Percentiles rank a stretch among this genome's conserved stretches.
Conservation (phyloP, 2,797 vertebrate genomes). For the Saguinus oedipus region DNA sequence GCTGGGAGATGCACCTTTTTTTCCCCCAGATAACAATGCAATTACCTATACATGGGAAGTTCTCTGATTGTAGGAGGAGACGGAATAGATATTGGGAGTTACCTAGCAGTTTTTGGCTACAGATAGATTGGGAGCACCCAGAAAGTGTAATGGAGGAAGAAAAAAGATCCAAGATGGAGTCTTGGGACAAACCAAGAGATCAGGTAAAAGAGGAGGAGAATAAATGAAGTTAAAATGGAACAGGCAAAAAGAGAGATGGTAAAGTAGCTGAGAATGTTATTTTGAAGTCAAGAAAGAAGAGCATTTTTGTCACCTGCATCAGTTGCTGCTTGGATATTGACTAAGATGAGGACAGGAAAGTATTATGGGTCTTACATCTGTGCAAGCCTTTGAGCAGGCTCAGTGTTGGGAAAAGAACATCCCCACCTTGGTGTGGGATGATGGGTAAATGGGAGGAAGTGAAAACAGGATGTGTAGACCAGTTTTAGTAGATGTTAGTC, state of each 20-base stretch:
- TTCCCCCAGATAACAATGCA: neutral
- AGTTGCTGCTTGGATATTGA: neutral
- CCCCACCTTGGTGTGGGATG: neutral
- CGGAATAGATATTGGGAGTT: neutral
- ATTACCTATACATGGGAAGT: neutral
- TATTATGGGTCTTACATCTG: neutral
- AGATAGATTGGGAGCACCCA: neutral
- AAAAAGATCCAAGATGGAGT: neutral
- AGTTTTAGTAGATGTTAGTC: neutral
- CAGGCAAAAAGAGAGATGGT: neutral
- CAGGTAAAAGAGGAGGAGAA: neutral
- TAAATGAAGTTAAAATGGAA: neutral
- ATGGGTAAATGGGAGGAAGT: neutral
- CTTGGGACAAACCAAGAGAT: neutral
- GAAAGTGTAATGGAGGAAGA: neutral
- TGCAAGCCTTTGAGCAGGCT: neutral
- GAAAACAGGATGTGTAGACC: neutral
- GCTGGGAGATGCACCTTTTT: neutral
- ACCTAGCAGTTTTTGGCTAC: neutral
- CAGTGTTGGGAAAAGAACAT: neutral
- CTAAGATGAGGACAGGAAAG: neutral
- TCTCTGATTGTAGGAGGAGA: neutral
- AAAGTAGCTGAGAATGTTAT: neutral
- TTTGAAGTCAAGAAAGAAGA: neutral
- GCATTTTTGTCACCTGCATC: neutral